A percentile compares a stretch with the other conserved stretches of the same genome.
Evolutionary conservation across 2,113 vertebrate species (phyloP).

Genomic region (Chionodraco myersi): DNA sequence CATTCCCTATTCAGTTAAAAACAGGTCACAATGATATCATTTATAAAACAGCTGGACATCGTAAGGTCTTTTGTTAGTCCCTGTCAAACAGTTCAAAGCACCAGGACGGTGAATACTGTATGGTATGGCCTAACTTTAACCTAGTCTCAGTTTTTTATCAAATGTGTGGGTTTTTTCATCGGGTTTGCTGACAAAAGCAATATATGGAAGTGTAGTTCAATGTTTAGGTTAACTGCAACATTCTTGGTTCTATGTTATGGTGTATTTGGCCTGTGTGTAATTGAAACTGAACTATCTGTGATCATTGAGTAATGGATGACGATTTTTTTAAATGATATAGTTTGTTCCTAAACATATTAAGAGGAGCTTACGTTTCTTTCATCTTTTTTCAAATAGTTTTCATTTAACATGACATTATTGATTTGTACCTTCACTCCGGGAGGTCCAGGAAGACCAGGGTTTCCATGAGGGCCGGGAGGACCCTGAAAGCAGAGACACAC

Average conservation of each 20-base stretch:
- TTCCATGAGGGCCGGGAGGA: slow-evolving; percentile 92
- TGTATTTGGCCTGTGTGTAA: no score
- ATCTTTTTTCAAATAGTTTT: background rate
- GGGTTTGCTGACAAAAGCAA: background rate
- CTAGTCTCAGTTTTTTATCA: background rate
- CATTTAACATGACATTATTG: slow-evolving; percentile 29
- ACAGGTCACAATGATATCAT: background rate
- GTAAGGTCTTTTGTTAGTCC: background rate
- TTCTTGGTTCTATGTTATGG: background rate
- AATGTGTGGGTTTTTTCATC: background rate
- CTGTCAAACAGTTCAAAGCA: background rate
- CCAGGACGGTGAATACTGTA: no score
- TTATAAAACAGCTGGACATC: background rate
- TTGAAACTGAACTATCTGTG: no score
- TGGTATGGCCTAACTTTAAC: background rate
- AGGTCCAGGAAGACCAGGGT: slow-evolving; percentile 89
- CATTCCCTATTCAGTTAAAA: background rate
- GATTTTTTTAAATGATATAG: background rate
- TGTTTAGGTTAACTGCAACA: no score
- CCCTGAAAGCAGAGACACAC: slow-evolving; percentile 85
- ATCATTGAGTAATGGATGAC: no score
- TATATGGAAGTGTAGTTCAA: background rate
- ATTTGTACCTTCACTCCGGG: slow-evolving; percentile 89
- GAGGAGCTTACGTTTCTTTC: no score
- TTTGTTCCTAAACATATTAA: background rate